These are phyloP conservation scores for Drosophila busckii DNA, from an alignment of 1,140 invertebrate genomes.

Conservation along the genomic window DNA sequence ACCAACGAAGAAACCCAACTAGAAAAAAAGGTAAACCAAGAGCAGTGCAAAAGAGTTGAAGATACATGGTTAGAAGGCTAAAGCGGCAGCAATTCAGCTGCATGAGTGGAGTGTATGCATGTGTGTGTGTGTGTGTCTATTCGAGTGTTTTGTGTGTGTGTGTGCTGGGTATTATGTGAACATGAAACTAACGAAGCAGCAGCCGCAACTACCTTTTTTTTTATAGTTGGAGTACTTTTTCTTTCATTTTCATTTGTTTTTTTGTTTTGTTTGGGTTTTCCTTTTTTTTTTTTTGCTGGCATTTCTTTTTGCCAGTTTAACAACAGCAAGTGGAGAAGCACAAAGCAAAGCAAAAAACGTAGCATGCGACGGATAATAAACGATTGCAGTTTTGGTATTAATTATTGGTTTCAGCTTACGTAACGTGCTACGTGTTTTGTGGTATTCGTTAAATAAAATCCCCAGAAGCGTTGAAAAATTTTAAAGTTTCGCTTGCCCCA, in stretches of 20 bases:
- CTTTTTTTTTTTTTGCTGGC: too few species aligned
- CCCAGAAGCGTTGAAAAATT: constrained; percentile 25
- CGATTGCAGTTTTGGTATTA: constrained; percentile 58
- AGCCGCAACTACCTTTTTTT: constrained; percentile 23
- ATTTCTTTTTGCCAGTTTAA: neutral
- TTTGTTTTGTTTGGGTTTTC: too few species aligned
- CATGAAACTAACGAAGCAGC: constrained; percentile 54
- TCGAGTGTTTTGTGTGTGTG: constrained; percentile 15
- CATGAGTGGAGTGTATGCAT: constrained; percentile 14
- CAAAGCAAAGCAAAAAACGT: constrained; percentile 13
- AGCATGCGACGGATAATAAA: constrained; percentile 47
- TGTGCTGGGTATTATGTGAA: constrained; percentile 9
- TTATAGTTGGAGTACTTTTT: too few species aligned
- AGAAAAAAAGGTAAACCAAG: constrained; percentile 23
- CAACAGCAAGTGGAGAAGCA: constrained; percentile 21
- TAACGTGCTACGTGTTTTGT: constrained; percentile 36
- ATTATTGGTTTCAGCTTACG: constrained; percentile 65
- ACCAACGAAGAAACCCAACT: constrained; percentile 39
- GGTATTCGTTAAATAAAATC: too few species aligned
- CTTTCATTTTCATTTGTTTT: too few species aligned
- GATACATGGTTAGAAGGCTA: constrained; percentile 59
- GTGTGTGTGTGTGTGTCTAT: constrained; percentile 7
- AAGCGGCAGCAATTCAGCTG: constrained; percentile 54
- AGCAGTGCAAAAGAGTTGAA: constrained; percentile 42
- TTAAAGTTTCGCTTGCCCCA: constrained; percentile 47